Evolutionary conservation across 2,888 invertebrate genomes (phyloP), one percentile per base, ranked within the genome.

Genomic region (Bhutanitis thaidina): DNA sequence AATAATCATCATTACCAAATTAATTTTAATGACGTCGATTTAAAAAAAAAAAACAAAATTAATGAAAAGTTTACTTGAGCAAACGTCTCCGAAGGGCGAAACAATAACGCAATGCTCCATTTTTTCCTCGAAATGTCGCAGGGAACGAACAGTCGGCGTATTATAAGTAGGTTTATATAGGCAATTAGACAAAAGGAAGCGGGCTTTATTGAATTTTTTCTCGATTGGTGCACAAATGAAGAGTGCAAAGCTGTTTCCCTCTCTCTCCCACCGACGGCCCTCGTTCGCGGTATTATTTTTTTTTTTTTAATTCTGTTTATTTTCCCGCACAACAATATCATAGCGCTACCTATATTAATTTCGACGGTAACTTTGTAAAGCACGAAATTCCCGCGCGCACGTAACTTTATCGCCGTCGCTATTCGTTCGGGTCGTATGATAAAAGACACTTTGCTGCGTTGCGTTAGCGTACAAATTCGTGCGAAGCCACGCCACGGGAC

Each of bases 121-220:
- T 66, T 70, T 68, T 73, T 61, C 67, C 66, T 64, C 60, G 59
- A 63, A 74, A 65, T 67, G 70, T 73, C 71, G 69, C 73, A 62
- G 55, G 64, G 68, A 78, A 75, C 74, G 73, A 76, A 74, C 74
- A 69, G 69, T 71, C 67, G 61, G 63, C 64, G 71, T 71, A 62
- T 64, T 74, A 73, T 76, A 76, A 70, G 76, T 81, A 82, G 66
- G 71, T 79, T 76, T 80, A 79, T 77, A 77, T 78, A 82, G 78
- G 80, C 81, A 86, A 87, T 86, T 86, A 86, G 81, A 84, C 77
- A 80, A 82, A 81, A 80, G 83, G 81, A 85, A 80, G 78, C 79
- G 74, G 74, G 77, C 77, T 79, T 86, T 86, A 86, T 86, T 84
- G 85, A 86, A 86, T 85, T 87, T 85, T 83, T 86, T 83, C 83